Evolutionary conservation across 2,113 vertebrate species (phyloP).

Genomic region (Corythornis madagascariensis): DNA sequence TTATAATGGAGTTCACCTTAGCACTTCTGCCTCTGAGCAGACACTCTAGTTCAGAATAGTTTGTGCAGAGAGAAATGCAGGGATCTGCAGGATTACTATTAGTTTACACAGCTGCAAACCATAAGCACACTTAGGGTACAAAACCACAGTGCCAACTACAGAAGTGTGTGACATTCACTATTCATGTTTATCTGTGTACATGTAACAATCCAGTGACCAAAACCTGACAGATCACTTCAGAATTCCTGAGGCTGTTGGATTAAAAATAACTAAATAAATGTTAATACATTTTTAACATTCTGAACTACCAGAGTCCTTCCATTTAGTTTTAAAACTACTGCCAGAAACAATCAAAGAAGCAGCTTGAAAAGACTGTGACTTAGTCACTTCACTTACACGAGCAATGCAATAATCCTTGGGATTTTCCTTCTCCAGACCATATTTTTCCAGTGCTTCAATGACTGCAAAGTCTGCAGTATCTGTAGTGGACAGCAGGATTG

Average conservation of each 20-base stretch:
- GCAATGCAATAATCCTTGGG: constrained; percentile 96
- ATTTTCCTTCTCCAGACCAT: constrained; percentile 94
- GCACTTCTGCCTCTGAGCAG: neutral
- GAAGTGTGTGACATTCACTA: neutral
- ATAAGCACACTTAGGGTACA: neutral
- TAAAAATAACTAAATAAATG: neutral
- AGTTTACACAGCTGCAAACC: neutral
- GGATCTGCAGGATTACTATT: neutral
- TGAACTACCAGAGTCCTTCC: neutral
- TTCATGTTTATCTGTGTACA: neutral
- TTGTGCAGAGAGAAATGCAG: neutral
- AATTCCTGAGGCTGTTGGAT: neutral
- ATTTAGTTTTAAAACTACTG: neutral
- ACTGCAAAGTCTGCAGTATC: constrained; percentile 95
- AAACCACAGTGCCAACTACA: neutral
- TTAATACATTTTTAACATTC: too few relatives aligned
- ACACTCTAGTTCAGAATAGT: neutral
- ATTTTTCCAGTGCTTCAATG: constrained; percentile 95
- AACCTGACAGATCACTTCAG: neutral
- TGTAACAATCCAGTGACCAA: neutral
- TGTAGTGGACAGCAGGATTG: constrained; percentile 93
- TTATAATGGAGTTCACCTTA: neutral
- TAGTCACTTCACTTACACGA: constrained; percentile 76
- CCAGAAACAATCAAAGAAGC: neutral
- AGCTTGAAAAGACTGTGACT: neutral